Evolutionary conservation across 35 echinoderm and acorn worm genomes (phyloP).

Genomic region (Strongylocentrotus purpuratus): DNA sequence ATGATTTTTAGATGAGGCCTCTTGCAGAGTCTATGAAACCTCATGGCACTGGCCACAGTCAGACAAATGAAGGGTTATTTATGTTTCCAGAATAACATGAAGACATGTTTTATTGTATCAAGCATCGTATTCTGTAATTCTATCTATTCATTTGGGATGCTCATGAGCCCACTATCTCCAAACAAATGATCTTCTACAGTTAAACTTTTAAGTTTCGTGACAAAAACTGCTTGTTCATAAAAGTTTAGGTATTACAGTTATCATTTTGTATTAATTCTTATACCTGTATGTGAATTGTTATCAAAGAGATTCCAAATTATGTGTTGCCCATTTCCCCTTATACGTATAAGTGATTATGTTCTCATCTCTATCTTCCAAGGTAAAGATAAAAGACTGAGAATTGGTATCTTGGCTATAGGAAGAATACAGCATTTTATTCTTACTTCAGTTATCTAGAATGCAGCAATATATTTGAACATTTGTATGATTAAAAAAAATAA

Average conservation of each 20-base stretch:
- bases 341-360: too few species aligned
- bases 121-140: background rate
- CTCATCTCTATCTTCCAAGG: too few species aligned
- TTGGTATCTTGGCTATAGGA: too few species aligned
- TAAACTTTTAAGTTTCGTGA: background rate
- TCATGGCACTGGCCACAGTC: background rate
- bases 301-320: too few species aligned
- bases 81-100: background rate
- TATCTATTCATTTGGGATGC: background rate
- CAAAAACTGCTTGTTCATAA: too few species aligned
- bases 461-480: too few species aligned
- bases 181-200: background rate
- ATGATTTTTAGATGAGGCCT: background rate
- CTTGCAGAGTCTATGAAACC: slow-evolving; percentile 7
- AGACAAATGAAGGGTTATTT: background rate
- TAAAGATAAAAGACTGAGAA: too few species aligned
- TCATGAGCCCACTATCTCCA: background rate
- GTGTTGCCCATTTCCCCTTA: too few species aligned
- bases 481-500: too few species aligned
- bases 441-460: too few species aligned
- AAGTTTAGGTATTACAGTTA: background rate
- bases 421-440: too few species aligned
- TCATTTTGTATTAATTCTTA: background rate
- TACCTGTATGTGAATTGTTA: too few species aligned
- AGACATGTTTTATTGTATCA: background rate